Evolutionary conservation across 1,140 invertebrate genomes (phyloP).

Genomic region (Lepidurus packardi): DNA sequence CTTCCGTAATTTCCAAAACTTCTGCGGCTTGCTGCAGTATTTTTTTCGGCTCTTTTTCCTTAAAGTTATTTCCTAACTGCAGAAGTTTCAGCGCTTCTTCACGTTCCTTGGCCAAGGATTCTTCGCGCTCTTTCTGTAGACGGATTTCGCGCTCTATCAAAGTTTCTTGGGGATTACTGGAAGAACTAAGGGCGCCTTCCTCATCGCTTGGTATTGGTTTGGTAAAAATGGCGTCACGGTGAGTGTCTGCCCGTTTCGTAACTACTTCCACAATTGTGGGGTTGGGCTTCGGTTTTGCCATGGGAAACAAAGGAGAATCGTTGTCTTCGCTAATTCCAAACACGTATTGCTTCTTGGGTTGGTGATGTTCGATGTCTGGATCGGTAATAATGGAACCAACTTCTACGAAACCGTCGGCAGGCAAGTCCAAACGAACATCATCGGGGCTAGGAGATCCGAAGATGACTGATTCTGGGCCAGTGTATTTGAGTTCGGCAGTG

Average conservation of each 20-base stretch:
- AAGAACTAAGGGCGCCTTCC: background rate
- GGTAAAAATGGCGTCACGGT: background rate
- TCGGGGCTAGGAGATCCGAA: background rate
- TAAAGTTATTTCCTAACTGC: background rate
- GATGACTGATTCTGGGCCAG: background rate
- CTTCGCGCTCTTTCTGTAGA: constrained; percentile 45
- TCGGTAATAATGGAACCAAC: constrained; percentile 15
- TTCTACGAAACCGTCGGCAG: constrained; percentile 25
- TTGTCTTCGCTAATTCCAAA: background rate
- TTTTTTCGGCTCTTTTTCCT: background rate
- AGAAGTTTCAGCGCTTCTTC: constrained; percentile 33
- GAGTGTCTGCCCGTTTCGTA: background rate
- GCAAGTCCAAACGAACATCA: background rate
- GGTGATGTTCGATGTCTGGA: background rate
- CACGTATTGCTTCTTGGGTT: constrained; percentile 17
- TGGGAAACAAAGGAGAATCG: background rate
- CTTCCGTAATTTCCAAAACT: background rate
- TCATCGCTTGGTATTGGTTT: constrained; percentile 18
- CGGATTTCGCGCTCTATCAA: constrained; percentile 46
- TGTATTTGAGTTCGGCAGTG: background rate
- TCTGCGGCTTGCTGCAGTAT: background rate
- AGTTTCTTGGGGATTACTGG: constrained; percentile 39
- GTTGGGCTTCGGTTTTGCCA: constrained; percentile 19
- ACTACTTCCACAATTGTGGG: constrained; percentile 22
- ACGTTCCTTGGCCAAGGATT: constrained; percentile 40